Evolutionary conservation across 2,888 invertebrate species (phyloP).

Genomic region (Pristionchus arcanus): DNA sequence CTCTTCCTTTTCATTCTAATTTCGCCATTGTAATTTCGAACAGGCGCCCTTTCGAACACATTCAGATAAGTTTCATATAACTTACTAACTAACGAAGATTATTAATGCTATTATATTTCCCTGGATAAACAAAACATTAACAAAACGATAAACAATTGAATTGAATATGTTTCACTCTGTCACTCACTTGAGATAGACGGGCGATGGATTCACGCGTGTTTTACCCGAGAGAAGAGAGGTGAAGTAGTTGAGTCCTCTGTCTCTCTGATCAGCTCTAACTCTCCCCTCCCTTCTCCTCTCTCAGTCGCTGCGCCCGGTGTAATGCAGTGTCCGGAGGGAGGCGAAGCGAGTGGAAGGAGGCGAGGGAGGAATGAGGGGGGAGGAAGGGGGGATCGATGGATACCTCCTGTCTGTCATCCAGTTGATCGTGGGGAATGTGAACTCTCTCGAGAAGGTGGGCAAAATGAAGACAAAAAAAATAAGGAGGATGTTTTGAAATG

Average conservation of each 20-base stretch:
- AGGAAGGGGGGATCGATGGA: slow-evolving; percentile 41
- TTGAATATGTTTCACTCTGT: slow-evolving; percentile 82
- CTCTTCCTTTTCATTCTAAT: too few species aligned
- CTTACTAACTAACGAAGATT: too few species aligned
- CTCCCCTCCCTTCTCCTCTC: not conserved
- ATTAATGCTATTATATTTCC: too few species aligned
- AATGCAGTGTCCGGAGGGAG: slow-evolving; percentile 42
- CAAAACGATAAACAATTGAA: too few species aligned
- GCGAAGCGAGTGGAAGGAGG: slow-evolving; percentile 52
- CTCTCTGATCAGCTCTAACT: not conserved
- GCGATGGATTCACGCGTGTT: slow-evolving; percentile 91
- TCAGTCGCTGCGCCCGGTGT: not conserved
- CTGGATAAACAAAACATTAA: too few species aligned
- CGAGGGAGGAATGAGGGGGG: slow-evolving; percentile 53
- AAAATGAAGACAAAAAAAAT: too few species aligned
- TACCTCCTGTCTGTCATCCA: not conserved
- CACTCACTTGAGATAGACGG: slow-evolving; percentile 90
- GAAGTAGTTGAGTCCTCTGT: slow-evolving; percentile 93
- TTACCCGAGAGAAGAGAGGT: slow-evolving; percentile 91
- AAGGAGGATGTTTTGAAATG: too few species aligned
- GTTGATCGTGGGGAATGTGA: not conserved
- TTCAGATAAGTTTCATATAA: too few species aligned
- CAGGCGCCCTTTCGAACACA: too few species aligned
- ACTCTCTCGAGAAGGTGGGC: not conserved
- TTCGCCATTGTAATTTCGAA: too few species aligned